These are phyloP conservation scores for Sitophilus oryzae DNA, from an alignment of 1,140 invertebrate species.

Conservation along the genomic window DNA sequence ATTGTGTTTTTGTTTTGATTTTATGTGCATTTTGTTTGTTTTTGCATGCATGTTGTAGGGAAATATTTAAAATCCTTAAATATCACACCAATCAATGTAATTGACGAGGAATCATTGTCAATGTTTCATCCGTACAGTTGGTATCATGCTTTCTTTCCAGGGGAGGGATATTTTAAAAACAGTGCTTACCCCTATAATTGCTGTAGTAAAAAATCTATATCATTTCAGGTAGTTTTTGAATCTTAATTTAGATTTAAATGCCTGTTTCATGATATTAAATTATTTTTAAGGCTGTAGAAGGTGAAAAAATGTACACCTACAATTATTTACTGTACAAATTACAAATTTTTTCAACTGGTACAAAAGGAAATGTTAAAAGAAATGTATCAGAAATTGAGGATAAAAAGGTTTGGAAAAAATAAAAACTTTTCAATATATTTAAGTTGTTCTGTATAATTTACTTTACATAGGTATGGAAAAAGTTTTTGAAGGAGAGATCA, in stretches of 20 bases:
- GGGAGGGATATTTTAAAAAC: slow-evolving; percentile 29
- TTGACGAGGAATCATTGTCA: slow-evolving; percentile 31
- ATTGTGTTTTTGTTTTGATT: neutral
- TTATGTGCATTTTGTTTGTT: neutral
- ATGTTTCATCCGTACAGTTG: slow-evolving; percentile 37
- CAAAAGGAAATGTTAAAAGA: slow-evolving; percentile 30
- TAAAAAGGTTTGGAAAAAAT: slow-evolving; percentile 12
- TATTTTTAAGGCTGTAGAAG: slow-evolving; percentile 32
- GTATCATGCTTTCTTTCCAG: slow-evolving; percentile 33
- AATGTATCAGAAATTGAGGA: slow-evolving; percentile 20
- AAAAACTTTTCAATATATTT: too few relatives aligned
- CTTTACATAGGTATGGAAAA: slow-evolving; percentile 37
- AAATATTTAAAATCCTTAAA: slow-evolving; percentile 31
- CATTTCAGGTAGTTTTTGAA: slow-evolving; percentile 34
- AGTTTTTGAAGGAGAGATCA: slow-evolving; percentile 29
- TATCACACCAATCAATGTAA: slow-evolving; percentile 32
- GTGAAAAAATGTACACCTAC: slow-evolving; percentile 38
- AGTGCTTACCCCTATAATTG: slow-evolving; percentile 35
- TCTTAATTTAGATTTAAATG: neutral
- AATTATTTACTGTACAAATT: slow-evolving; percentile 37
- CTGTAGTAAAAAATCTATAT: slow-evolving; percentile 35
- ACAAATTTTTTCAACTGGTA: slow-evolving; percentile 33
- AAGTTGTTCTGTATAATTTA: too few relatives aligned
- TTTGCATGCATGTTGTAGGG: slow-evolving; percentile 32
- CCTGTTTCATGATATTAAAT: slow-evolving; percentile 1